Evolutionary conservation across 2,113 vertebrate species (phyloP).

Genomic region (Burhinus oedicnemus): DNA sequence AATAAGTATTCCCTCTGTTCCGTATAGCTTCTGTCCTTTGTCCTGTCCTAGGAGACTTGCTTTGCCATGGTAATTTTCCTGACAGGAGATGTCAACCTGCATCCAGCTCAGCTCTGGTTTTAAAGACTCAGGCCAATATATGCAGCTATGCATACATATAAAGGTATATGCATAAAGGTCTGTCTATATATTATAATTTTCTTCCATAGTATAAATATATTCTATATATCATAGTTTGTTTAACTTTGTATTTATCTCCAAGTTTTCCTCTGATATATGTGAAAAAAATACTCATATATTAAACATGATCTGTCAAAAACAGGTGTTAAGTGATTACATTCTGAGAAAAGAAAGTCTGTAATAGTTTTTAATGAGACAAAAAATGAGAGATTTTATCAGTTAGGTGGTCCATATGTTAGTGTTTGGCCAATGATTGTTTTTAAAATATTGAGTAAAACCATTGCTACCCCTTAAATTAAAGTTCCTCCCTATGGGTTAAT

Average conservation of each 20-base stretch:
- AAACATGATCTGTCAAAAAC: background rate
- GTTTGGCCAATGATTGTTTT: background rate
- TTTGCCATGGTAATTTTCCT: background rate
- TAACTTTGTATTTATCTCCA: background rate
- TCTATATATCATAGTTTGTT: background rate
- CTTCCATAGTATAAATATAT: background rate
- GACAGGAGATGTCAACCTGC: background rate
- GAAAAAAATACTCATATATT: background rate
- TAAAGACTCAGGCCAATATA: background rate
- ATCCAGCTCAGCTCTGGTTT: background rate
- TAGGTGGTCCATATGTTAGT: background rate
- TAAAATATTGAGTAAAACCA: background rate
- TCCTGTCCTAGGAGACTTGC: background rate
- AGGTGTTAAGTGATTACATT: background rate
- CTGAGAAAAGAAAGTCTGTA: background rate
- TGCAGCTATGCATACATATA: background rate
- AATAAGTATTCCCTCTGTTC: background rate
- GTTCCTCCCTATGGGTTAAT: background rate
- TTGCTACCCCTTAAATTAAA: background rate
- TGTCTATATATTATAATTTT: background rate
- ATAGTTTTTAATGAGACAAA: background rate
- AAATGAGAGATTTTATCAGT: background rate
- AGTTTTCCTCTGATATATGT: background rate
- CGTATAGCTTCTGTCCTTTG: background rate
- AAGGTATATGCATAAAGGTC: background rate